Evolutionary conservation across 2,113 vertebrate genomes (phyloP).

Genomic region (Brachyistius frenatus): DNA sequence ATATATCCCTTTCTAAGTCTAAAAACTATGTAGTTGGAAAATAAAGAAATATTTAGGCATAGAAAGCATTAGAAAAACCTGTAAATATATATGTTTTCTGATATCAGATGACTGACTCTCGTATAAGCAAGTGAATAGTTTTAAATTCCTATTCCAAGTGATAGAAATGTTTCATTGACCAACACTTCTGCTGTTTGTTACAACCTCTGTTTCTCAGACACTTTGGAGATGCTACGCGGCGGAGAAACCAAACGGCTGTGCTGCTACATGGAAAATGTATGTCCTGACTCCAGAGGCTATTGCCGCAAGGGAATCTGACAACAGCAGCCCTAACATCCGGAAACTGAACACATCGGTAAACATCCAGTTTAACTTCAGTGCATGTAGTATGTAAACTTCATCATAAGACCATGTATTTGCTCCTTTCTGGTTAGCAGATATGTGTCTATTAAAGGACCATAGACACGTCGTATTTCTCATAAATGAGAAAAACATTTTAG

Average conservation of each 20-base stretch:
- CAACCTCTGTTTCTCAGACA: constrained; percentile 77
- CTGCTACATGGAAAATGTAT: constrained; percentile 92
- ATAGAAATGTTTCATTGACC: not conserved
- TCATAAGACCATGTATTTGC: not conserved
- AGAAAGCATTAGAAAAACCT: too few relatives aligned
- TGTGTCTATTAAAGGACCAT: not conserved
- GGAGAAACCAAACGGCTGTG: constrained; percentile 86
- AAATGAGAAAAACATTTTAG: too few relatives aligned
- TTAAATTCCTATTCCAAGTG: too few relatives aligned
- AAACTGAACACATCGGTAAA: constrained; percentile 85
- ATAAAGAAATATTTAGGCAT: too few relatives aligned
- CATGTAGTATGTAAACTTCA: not conserved
- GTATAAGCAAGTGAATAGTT: too few relatives aligned
- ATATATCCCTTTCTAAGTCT: too few relatives aligned
- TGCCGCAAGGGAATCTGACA: constrained; percentile 73
- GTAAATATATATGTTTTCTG: too few relatives aligned
- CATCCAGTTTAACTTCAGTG: not conserved
- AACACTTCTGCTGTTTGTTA: not conserved
- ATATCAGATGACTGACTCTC: too few relatives aligned
- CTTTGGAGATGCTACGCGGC: constrained; percentile 92
- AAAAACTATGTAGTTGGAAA: too few relatives aligned
- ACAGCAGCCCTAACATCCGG: constrained; percentile 81
- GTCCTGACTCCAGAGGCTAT: constrained; percentile 78
- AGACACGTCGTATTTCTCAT: not conserved
- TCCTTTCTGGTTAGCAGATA: not conserved